Conservation (phyloP, 1,140 invertebrate species). For the Manduca sexta region DNA sequence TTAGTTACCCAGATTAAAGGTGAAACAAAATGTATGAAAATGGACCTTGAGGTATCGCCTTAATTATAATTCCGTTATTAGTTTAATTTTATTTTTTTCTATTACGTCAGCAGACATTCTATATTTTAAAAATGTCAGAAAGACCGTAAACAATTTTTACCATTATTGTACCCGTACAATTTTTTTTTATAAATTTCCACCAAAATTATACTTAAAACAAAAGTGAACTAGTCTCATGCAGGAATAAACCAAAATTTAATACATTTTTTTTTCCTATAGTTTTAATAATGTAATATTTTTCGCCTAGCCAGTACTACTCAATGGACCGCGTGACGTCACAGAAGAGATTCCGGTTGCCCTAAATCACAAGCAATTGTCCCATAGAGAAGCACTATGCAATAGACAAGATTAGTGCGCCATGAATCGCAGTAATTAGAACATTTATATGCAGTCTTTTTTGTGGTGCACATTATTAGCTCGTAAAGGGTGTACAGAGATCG, state of each 20-base stretch:
- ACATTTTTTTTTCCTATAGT: too few species aligned
- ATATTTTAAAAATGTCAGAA: neutral
- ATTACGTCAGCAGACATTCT: too few species aligned
- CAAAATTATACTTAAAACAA: too few species aligned
- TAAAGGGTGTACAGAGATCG: conserved; percentile 48
- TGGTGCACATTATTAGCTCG: conserved; percentile 58
- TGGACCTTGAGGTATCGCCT: too few species aligned
- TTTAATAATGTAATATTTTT: too few species aligned
- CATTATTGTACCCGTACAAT: too few species aligned
- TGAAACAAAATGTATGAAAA: too few species aligned
- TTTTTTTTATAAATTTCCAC: too few species aligned
- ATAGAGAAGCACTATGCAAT: conserved; percentile 51
- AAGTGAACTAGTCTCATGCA: too few species aligned
- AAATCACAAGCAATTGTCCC: conserved; percentile 63
- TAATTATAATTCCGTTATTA: neutral
- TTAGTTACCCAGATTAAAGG: too few species aligned
- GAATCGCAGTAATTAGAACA: conserved; percentile 66
- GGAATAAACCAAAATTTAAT: too few species aligned
- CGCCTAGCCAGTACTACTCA: neutral
- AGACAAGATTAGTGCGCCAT: conserved; percentile 53
- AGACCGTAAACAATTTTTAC: neutral
- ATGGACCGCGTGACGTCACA: conserved; percentile 6
- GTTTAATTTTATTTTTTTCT: neutral
- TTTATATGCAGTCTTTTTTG: conserved; percentile 68
- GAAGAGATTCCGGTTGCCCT: conserved; percentile 36